Percentiles rank a stretch among this genome's conserved stretches.
Evolutionary conservation across 2,888 invertebrate species (phyloP).

Genomic region (Prenolepis imparis): DNA sequence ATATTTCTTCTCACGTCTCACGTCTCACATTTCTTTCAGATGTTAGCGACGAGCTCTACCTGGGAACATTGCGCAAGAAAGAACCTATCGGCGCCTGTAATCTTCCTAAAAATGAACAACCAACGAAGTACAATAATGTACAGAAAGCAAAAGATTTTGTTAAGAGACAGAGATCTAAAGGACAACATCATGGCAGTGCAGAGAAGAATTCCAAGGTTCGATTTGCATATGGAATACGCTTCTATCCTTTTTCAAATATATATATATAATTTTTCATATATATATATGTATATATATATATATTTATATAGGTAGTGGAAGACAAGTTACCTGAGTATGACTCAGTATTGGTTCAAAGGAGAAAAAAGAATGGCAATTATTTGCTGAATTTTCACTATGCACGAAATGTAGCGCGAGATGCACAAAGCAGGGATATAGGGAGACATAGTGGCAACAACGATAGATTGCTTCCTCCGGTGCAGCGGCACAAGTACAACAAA

Average conservation of each 20-base stretch:
- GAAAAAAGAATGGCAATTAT: conserved; percentile 97
- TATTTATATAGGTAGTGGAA: conserved; percentile 85
- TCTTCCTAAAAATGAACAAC: conserved; percentile 89
- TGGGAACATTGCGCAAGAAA: conserved; percentile 89
- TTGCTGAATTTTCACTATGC: conserved; percentile 96
- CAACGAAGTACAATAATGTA: conserved; percentile 90
- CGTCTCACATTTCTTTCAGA: conserved; percentile 73
- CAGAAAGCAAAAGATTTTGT: conserved; percentile 90
- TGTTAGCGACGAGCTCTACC: conserved; percentile 81
- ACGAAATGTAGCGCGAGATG: conserved; percentile 87
- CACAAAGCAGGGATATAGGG: conserved; percentile 82
- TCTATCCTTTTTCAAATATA: background rate
- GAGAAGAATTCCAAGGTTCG: conserved; percentile 90
- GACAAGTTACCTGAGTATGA: conserved; percentile 91
- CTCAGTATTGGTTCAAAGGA: conserved; percentile 94
- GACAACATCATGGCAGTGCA: conserved; percentile 89
- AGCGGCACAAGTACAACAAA: conserved; percentile 94
- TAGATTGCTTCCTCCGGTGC: conserved; percentile 86
- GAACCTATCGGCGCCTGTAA: conserved; percentile 88
- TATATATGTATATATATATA: conserved; percentile 26
- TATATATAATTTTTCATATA: conserved; percentile 19
- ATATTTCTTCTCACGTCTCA: background rate
- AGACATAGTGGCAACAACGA: conserved; percentile 78
- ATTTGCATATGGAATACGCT: background rate
- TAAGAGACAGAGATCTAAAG: conserved; percentile 91